Evolutionary conservation across 2,113 vertebrate species (phyloP).

Genomic region (Bubo bubo): DNA sequence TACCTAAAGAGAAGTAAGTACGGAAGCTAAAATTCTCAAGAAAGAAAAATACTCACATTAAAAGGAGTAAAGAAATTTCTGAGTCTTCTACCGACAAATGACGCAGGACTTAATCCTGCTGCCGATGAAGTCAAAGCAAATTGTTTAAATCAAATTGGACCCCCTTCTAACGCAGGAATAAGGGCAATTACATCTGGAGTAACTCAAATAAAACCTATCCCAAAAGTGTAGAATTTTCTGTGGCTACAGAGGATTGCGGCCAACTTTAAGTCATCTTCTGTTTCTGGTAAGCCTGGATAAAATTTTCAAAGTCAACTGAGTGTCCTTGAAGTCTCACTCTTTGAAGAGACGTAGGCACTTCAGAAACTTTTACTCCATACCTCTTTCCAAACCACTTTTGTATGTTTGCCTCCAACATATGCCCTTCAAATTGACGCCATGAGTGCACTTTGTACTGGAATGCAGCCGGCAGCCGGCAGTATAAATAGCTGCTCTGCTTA

Average conservation of each 20-base stretch:
- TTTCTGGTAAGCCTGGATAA: not conserved
- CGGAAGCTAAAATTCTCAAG: not conserved
- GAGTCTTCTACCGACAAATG: not conserved
- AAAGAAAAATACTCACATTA: not conserved
- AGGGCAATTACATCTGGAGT: not conserved
- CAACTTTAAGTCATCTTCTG: not conserved
- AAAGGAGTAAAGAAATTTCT: not conserved
- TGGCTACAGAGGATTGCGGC: not conserved
- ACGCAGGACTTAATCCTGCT: not conserved
- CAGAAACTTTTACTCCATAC: not conserved
- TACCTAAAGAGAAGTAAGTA: not conserved
- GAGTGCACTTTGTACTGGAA: conserved; percentile 39
- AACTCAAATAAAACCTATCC: not conserved
- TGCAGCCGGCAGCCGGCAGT: not conserved
- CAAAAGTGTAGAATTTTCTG: not conserved
- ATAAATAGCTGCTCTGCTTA: conserved; percentile 44
- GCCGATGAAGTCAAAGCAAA: not conserved
- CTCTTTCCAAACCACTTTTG: conserved; percentile 21
- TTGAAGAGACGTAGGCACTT: not conserved
- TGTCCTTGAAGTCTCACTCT: conserved; percentile 10
- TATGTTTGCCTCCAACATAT: not conserved
- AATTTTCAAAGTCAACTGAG: not conserved
- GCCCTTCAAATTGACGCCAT: conserved; percentile 48
- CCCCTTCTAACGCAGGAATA: not conserved
- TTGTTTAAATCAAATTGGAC: not conserved